Evolutionary conservation across 2,113 vertebrate species (phyloP), one percentile per base, ranked within the genome.

Genomic region (Drymodes brunneopygia): DNA sequence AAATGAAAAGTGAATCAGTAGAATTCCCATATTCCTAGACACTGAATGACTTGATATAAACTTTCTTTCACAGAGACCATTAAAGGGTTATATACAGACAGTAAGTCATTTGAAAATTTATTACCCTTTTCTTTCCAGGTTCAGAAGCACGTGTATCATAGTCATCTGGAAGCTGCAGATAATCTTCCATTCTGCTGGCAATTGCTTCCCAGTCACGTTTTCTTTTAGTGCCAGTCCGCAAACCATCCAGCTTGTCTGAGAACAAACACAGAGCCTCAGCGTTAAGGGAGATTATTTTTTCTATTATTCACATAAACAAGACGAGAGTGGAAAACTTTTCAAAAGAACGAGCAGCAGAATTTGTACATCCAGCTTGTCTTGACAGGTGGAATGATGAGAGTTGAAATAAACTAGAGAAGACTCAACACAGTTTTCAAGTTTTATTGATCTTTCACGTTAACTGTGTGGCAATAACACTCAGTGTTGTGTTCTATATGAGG

Each of bases 61-160:
- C 31, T 65, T 35, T 70, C 57, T 69, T 78, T 56, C 82, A 33
- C 40, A 80, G 40, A 85, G 65, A 65, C 28, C 2, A 2, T 28
- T 83, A 38, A 42, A 35, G 22, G 42, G 9, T 60, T 57, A 71
- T 17, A 75, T 20, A 71, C 4, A 61, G 27, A 56, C 9, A 56
- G 20, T 50, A 96, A 92, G 54, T 45, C 66, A 91, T 51, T 69
- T 69, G 82, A 92, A 85, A 88, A 85, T 81, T 57, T 91, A 97
- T 98, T 98, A 98, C 99, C 99, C 99, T 98, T 97, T 99, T 99
- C 97, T 99, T 99, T 74, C 99, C 99, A 23, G 99, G 99, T 91
- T 99, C 98, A 18, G 99, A 99, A 98, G 98, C 98, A 77, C 99
- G 99, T 65, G 99, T 99, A 77, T 99, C 99, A 92, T 99, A 99